Evolutionary conservation across 1,140 invertebrate species (phyloP), one percentile per base, ranked within the genome.

Genomic region (Drosophila athabasca): DNA sequence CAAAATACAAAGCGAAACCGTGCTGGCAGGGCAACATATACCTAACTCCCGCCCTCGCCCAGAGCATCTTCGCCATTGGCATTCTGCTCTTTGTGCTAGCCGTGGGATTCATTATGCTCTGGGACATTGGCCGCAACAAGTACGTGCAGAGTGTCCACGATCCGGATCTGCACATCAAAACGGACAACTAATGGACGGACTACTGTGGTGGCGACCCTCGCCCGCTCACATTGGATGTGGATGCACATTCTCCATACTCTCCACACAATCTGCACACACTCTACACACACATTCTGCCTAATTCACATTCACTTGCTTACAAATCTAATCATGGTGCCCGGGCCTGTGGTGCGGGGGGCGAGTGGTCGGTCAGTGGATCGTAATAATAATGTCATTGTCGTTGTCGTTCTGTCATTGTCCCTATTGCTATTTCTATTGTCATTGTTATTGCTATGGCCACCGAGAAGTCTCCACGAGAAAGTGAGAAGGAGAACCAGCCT

Each of bases 371-470:
- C 17, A 68, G 24, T 39, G 53, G 66, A 61, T 59, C 55, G 69
- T 79, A 88, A 73, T 87, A 87, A 87, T 87, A 87, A 85, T 87
- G 83, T 87, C 79, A 87, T 87, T 87, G 83, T 87, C 83, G 83
- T 26, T 26, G 24, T 26, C 70, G 51, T 82, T 79, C 24, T 54
- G 68, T 79, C 76, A 75, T 83, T 79, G 58, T 79, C 65, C 48
- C 70, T 4, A 5, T 9, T 65, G 17, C 17, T 19, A 19, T 64
- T 73, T 84, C 59, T 55, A 62, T 59, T 66, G 62, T 66, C 77
- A 70, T 59, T 45, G 46, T 52, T 48, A 77, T 49, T 51, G 46
- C 26, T 15, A 19, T 44, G 17, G 43, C 41, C 22, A 61, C 35
- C 51, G 43, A 45, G 24, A 24, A 50, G 17, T 55, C 41, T 62